Conservation (phyloP, 1,140 invertebrate species). For the Varroa destructor region DNA sequence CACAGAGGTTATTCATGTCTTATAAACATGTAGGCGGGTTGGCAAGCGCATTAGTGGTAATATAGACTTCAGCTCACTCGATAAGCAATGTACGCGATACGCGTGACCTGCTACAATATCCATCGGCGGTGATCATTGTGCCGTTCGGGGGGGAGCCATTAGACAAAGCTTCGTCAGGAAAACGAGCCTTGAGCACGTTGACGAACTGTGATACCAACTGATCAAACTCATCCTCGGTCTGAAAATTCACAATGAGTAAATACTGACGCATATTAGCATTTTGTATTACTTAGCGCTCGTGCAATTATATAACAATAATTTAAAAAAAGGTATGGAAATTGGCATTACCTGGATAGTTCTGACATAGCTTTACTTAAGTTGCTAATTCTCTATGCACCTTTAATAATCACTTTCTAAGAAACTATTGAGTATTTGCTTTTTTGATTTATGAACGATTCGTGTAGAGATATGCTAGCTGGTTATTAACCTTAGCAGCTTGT, state of each 20-base stretch:
- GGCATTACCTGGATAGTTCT: background rate
- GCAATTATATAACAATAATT: background rate
- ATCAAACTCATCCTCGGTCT: constrained; percentile 25
- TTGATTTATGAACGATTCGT: too few relatives aligned
- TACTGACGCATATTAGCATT: background rate
- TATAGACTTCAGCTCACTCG: background rate
- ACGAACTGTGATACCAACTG: constrained; percentile 5
- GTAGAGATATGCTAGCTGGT: too few relatives aligned
- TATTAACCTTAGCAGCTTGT: constrained; percentile 3
- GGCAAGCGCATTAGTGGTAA: background rate
- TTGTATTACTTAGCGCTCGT: background rate
- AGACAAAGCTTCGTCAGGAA: background rate
- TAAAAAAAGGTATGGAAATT: background rate
- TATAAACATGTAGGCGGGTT: background rate
- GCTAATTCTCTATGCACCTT: background rate
- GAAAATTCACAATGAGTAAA: background rate
- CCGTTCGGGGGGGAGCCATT: too few relatives aligned
- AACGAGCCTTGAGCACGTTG: constrained; percentile 8
- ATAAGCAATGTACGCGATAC: too few relatives aligned
- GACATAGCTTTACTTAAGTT: background rate
- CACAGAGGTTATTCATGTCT: background rate
- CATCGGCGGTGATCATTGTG: too few relatives aligned
- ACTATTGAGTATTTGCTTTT: background rate
- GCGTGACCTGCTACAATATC: too few relatives aligned
- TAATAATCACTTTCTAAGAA: background rate